Conservation (phyloP, 2,888 invertebrate genomes). For the Hyppa rectilinea region DNA sequence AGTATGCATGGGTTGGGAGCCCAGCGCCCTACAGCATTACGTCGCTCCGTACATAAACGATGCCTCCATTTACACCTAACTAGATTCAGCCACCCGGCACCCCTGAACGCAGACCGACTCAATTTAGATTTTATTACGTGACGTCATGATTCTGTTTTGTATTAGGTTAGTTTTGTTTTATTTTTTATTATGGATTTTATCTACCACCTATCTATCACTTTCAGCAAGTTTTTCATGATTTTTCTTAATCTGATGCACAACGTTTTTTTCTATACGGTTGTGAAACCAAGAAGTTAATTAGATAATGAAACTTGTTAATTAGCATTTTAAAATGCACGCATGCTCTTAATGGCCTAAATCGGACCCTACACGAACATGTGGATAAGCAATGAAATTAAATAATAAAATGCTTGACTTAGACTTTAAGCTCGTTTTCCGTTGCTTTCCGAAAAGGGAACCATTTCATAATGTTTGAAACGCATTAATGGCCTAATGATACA, state of each 20-base stretch:
- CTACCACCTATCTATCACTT: background rate
- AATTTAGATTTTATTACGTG: constrained; percentile 77
- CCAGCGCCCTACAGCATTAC: constrained; percentile 80
- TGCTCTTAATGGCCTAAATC: background rate
- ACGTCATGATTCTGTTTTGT: constrained; percentile 57
- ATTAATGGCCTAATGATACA: constrained; percentile 67
- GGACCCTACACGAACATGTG: constrained; percentile 14
- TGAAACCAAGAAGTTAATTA: constrained; percentile 1
- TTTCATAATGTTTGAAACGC: constrained; percentile 63
- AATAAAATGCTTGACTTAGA: constrained; percentile 15
- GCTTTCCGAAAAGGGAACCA: constrained; percentile 44
- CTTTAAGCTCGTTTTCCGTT: constrained; percentile 22
- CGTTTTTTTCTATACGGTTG: background rate
- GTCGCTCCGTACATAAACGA: constrained; percentile 82
- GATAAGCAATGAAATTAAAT: constrained; percentile 30
- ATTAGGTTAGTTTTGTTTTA: constrained; percentile 47
- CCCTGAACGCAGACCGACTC: constrained; percentile 76
- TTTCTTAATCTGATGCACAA: background rate
- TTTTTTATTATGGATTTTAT: background rate
- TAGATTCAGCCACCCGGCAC: constrained; percentile 70
- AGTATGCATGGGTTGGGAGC: constrained; percentile 90
- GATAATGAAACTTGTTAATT: constrained; percentile 4
- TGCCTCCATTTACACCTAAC: constrained; percentile 82
- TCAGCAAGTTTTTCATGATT: background rate
- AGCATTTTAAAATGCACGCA: background rate